Evolutionary conservation across 2,888 invertebrate genomes (phyloP), one percentile per base, ranked within the genome.

Genomic region (Pseudoips prasinana): DNA sequence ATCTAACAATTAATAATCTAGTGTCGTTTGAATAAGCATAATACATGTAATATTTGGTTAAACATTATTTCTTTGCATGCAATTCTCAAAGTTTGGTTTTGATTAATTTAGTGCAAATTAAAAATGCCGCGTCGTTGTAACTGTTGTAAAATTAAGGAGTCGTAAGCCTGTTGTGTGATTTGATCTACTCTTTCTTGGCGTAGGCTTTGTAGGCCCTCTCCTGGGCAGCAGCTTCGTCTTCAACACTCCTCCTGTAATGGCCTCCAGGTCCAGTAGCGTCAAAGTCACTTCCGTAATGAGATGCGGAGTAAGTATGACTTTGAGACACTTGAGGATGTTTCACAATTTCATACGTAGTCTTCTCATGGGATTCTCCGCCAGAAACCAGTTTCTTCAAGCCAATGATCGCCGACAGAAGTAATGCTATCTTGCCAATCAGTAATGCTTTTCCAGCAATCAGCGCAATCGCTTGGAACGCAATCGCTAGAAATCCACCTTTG

Each of bases 251-350:
- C 54, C 92, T 91, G 70, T 92, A 92, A 49, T 90, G 90, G 17
- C 91, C 91, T 20, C 90, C 90, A 5, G 91, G 89, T 6, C 90
- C 90, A 2, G 90, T 87, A 0, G 90, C 80, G 25, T 91, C 91
- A 29, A 90, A 90, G 45, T 91, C 92, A 52, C 90, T 90, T 28
- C 92, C 92, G 53, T 92, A 92, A 59, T 93, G 91, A 29, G 91
- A 90, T 3, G 92, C 90, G 1, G 94, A 94, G 64, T 95, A 95
- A 3, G 93, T 92, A 65, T 95, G 94, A 56, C 92, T 92, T 68
- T 94, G 94, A 29, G 93, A 93, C 33, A 95, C 92, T 64, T 94
- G 93, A n/a, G 95, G 96, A 76, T 95, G 94, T 72, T 95, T 95
- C 32, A 96, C 93, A 53, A 96, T 95, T 79, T 96, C 95, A 52